These are phyloP conservation scores for Eulemur albifrons DNA, from an alignment of 2,797 vertebrate genomes.

Conservation along the genomic window DNA sequence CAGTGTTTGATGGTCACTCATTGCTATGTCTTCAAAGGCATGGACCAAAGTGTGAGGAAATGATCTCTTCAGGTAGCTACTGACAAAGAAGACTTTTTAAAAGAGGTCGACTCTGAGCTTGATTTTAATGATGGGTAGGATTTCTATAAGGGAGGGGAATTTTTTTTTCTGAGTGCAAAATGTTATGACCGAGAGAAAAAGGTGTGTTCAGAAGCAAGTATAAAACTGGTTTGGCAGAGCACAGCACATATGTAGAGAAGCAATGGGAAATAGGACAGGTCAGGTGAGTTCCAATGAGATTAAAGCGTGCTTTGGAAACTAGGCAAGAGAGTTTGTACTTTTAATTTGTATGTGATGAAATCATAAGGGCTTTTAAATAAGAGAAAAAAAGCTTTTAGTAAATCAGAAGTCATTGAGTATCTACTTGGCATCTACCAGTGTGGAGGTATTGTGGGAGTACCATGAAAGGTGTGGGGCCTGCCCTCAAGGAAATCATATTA, in stretches of 20 bases:
- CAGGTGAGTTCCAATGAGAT: background rate
- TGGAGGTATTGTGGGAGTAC: background rate
- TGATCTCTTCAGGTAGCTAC: background rate
- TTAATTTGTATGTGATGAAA: background rate
- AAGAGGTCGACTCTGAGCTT: background rate
- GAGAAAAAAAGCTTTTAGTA: background rate
- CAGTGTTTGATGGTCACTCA: background rate
- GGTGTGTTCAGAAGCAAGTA: background rate
- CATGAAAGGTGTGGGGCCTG: background rate
- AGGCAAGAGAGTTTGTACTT: background rate
- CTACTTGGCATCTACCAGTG: background rate
- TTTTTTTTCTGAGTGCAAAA: background rate
- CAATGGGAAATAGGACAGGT: constrained; percentile 7
- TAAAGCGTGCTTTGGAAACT: background rate
- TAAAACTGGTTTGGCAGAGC: constrained; percentile 28
- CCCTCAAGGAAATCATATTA: background rate
- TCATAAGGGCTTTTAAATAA: background rate
- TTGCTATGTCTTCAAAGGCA: background rate
- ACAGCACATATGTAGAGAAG: background rate
- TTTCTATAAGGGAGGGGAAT: background rate
- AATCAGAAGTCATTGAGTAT: background rate
- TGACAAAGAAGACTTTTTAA: background rate
- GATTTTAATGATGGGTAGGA: background rate
- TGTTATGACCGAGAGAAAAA: background rate
- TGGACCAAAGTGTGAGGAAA: background rate